Percentiles rank a stretch among this genome's conserved stretches.
These are phyloP conservation scores for Fringilla coelebs DNA, from an alignment of 2,797 vertebrate species.

Conservation along the genomic window DNA sequence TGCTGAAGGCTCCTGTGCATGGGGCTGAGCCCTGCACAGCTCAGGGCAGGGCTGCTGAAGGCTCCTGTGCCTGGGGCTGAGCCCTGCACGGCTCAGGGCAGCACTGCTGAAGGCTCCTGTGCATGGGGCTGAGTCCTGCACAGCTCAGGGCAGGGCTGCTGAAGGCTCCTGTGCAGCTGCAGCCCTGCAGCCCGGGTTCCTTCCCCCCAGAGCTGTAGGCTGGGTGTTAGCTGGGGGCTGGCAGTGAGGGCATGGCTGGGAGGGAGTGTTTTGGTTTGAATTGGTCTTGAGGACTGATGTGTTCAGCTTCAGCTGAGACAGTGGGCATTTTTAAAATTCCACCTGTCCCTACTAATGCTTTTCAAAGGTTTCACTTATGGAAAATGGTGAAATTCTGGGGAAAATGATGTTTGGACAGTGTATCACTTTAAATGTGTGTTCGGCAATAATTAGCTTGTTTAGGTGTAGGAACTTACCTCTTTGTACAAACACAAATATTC, in stretches of 20 bases:
- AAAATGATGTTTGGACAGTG: not conserved
- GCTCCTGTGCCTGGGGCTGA: not conserved
- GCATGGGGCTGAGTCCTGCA: too few species aligned
- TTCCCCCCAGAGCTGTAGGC: not conserved
- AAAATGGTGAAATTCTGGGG: not conserved
- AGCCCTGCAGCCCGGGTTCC: not conserved
- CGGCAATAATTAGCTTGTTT: not conserved
- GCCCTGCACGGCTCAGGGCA: too few species aligned
- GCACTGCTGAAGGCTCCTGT: too few species aligned
- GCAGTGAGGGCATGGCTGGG: not conserved
- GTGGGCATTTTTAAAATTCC: not conserved
- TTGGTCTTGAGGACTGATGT: not conserved
- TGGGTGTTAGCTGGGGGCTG: accelerated
- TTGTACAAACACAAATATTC: not conserved
- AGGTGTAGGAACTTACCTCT: not conserved
- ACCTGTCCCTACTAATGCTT: not conserved
- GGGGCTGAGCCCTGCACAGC: not conserved
- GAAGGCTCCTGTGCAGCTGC: not conserved
- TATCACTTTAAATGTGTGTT: not conserved
- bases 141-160: not conserved
- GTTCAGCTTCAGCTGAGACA: not conserved
- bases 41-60: too few species aligned
- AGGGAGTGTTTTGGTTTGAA: not conserved
- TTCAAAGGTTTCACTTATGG: not conserved
- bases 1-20: not conserved